Evolutionary conservation across 2,888 invertebrate genomes (phyloP), one percentile per base, ranked within the genome.

Genomic region (Caenorhabditis afra): DNA sequence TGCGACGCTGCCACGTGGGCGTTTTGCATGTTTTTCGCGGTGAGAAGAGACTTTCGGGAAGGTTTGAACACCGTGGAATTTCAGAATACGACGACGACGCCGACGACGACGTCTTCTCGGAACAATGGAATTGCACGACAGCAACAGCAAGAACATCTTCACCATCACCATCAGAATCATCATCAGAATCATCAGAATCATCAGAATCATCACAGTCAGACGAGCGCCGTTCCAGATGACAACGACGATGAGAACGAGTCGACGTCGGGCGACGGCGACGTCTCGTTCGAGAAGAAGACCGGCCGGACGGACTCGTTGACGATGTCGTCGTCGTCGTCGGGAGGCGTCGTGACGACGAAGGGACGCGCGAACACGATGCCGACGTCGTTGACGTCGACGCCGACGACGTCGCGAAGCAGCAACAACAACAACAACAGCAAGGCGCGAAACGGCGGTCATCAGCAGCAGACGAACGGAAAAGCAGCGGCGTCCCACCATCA

Each of bases 301-400:
- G 74, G 66, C 20, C 35, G 74, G 61, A 74, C 65, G 10, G 75
- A 75, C 41, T 75, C 75, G 2, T 44, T 75, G 37, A 64, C 76
- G 23, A 49, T 44, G 41, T 35, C 53, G n/a, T n/a, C n/a, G n/a
- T n/a, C 29, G 29, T 3, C 3, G 29, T 7, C 29, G 29, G n/a
- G 29, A 29, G 29, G 4, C 29, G 29, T 29, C 29, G 41, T 41
- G 22, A 44, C 37, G 50, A 62, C 67, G 50, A 75, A 76, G 50
- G 62, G 68, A 1, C 76, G 76, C 37, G 49, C 76, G 52, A 76
- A 68, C 41, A 76, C 76, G n/a, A 37, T 68, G 57, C 49, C 73
- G 8, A 41, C 73, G 11, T 41, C 73, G 29, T 20, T 62, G 44
- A 29, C 29, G 29, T 3, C 29, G 29, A 29, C 29, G 7, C 29